phyloP scores from a whole-genome alignment of 1,140 invertebrate genomes.

The Trissolcus basalis region DNA sequence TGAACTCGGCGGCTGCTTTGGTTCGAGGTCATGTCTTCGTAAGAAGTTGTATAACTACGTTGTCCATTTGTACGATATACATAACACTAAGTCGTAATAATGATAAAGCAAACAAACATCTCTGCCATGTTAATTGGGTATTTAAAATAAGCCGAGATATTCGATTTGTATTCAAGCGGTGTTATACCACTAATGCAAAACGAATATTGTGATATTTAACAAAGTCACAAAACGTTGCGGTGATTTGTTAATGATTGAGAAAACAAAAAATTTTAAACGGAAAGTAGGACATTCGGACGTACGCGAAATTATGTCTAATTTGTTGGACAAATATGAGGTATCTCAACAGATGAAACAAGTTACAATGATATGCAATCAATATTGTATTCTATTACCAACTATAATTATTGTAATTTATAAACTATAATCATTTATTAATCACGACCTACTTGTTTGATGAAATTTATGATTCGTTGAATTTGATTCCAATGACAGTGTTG shows the following conservation, averaged over 20 bases:
- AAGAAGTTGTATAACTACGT: conserved; percentile 5
- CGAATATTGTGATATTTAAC: background rate
- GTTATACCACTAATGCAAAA: background rate
- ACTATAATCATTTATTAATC: too few species aligned
- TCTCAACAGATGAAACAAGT: too few species aligned
- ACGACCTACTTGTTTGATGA: background rate
- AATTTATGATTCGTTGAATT: conserved; percentile 4
- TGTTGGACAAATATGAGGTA: too few species aligned
- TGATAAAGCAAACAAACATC: conserved; percentile 7
- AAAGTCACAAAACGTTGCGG: too few species aligned
- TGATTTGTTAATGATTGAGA: too few species aligned
- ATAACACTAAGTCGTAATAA: conserved; percentile 12
- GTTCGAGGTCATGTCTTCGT: background rate
- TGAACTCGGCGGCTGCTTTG: conserved; percentile 4
- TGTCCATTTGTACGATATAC: conserved; percentile 39
- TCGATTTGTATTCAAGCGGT: conserved; percentile 5
- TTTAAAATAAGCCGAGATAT: conserved; percentile 2
- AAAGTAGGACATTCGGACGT: too few species aligned
- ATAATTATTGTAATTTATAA: too few species aligned
- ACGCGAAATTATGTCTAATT: too few species aligned
- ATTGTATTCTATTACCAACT: background rate
- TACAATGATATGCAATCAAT: background rate
- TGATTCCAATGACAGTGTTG: background rate
- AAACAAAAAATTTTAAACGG: too few species aligned
- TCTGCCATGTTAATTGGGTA: conserved; percentile 1